A percentile compares a stretch with the other conserved stretches of the same genome.
phyloP scores from a whole-genome alignment of 2,888 invertebrate species.

The Acanthopleura granulata region DNA sequence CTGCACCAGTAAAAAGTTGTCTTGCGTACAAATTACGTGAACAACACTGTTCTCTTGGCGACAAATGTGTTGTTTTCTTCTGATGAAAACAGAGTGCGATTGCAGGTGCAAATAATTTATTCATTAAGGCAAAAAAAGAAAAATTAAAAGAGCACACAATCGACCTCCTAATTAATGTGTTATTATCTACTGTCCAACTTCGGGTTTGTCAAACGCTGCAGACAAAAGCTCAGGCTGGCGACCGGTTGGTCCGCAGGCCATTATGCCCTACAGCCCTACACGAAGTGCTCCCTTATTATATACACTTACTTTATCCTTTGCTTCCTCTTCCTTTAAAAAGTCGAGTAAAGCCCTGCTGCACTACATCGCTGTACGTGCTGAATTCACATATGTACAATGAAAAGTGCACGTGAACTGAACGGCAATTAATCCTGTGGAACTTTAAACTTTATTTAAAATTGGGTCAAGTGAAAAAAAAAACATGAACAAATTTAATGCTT shows the following conservation, averaged over 20 bases:
- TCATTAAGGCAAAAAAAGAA: background rate
- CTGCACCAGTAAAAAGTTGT: no score
- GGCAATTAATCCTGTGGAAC: no score
- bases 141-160: background rate
- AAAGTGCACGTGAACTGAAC: no score
- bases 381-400: no score
- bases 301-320: background rate
- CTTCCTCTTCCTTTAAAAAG: background rate
- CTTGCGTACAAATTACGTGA: no score
- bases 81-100: background rate
- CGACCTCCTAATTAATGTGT: slow-evolving; percentile 8
- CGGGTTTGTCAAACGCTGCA: background rate
- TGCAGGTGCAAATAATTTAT: slow-evolving; percentile 20
- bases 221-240: background rate
- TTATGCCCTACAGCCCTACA: background rate
- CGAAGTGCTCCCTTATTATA: background rate
- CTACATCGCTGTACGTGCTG: no score
- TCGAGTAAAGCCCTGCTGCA: no score
- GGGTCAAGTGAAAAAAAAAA: no score
- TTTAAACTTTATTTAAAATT: no score
- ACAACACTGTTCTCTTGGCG: no score
- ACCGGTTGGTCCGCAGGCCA: background rate
- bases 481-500: no score
- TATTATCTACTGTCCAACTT: background rate
- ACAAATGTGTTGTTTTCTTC: no score